Evolutionary conservation across 2,888 invertebrate genomes (phyloP).

Genomic region (Diloba caeruleocephala): DNA sequence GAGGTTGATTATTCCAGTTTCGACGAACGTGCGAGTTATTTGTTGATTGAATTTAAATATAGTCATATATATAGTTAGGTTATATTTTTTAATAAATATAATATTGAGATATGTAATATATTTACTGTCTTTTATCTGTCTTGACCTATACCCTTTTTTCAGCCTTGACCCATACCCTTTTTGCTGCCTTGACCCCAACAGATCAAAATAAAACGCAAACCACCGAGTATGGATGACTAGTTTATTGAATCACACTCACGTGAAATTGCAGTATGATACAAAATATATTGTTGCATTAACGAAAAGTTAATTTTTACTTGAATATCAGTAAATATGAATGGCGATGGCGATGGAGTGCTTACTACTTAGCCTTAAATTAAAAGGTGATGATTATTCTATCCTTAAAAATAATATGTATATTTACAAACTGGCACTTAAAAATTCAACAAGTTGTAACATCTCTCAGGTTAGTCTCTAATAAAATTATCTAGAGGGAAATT

Average conservation of each 20-base stretch:
- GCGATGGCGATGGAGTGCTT: neutral
- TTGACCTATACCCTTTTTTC: slow-evolving; percentile 56
- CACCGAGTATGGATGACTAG: slow-evolving; percentile 54
- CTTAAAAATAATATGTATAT: slow-evolving; percentile 20
- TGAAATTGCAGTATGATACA: neutral
- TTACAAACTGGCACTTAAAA: slow-evolving; percentile 48
- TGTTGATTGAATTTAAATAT: slow-evolving; percentile 89
- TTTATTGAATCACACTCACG: slow-evolving; percentile 37
- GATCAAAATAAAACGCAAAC: neutral
- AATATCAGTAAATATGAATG: slow-evolving; percentile 1
- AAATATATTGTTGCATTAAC: neutral
- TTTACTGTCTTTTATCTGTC: slow-evolving; percentile 67
- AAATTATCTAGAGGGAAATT: slow-evolving; percentile 92
- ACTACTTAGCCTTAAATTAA: slow-evolving; percentile 47
- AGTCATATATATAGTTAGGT: slow-evolving; percentile 89
- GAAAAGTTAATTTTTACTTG: neutral
- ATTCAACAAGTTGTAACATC: slow-evolving; percentile 11
- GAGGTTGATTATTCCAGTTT: slow-evolving; percentile 88
- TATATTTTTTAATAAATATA: slow-evolving; percentile 90
- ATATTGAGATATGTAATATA: slow-evolving; percentile 89
- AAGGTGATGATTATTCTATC: slow-evolving; percentile 32
- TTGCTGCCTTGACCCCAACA: neutral
- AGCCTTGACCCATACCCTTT: slow-evolving; percentile 7
- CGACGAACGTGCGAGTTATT: slow-evolving; percentile 87
- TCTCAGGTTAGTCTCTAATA: slow-evolving; percentile 83